Percentiles rank a stretch among this genome's conserved stretches.
Evolutionary conservation across 1,140 invertebrate genomes (phyloP).

Genomic region (Lineus longissimus): DNA sequence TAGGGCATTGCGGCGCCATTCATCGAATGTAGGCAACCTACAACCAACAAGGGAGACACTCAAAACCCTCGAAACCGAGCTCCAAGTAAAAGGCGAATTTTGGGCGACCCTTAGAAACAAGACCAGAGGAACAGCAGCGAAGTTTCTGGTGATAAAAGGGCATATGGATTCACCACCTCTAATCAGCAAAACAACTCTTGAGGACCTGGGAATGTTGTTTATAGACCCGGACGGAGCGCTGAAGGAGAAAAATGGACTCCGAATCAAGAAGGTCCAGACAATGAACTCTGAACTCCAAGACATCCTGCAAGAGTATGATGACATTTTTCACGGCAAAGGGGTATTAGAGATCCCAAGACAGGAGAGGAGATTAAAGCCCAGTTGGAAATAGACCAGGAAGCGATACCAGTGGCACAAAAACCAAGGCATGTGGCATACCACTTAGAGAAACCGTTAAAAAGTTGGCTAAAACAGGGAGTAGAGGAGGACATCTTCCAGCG

Average conservation of each 20-base stretch:
- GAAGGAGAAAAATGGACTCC: neutral
- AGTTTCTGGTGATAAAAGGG: neutral
- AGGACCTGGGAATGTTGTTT: neutral
- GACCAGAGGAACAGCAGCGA: neutral
- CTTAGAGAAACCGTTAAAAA: neutral
- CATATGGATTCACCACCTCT: neutral
- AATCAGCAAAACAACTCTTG: neutral
- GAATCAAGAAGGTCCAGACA: neutral
- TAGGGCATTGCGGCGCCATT: neutral
- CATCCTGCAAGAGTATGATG: neutral
- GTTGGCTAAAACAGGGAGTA: neutral
- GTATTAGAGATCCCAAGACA: neutral
- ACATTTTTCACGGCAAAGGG: neutral
- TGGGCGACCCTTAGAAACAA: neutral
- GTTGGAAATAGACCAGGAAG: neutral
- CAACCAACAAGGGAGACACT: neutral
- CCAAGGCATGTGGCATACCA: neutral
- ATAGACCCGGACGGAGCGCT: neutral
- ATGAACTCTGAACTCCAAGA: neutral
- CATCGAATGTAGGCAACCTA: neutral
- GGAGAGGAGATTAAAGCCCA: neutral
- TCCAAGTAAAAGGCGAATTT: neutral
- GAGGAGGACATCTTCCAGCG: neutral
- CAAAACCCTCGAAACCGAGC: neutral
- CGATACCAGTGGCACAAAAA: constrained; percentile 3